Base-by-base conservation (phyloP, 1,140 invertebrate species). In the Antheraea pernyi region DNA sequence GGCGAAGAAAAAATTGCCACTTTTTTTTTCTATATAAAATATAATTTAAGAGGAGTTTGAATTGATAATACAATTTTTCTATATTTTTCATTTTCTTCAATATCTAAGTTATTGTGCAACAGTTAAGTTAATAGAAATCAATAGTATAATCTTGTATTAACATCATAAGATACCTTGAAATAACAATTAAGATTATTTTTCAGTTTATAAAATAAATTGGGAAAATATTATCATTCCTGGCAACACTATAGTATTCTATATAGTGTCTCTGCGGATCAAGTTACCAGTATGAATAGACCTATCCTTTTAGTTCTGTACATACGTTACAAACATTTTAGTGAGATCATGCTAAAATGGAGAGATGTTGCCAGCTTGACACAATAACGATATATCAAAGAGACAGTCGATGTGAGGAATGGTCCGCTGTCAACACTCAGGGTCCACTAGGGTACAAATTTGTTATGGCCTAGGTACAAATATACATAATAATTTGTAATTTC, bases 301-400 rank as follows among this genome's bases (percentile, higher is more conserved):
- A 53, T 53, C 46, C 46, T 53, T 53, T 53, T 53, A 53, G 46
- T n/a, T n/a, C 11, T 53, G 46, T 53, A 13, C 46, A 53, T 53
- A 16, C 11, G 46, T 16, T 16, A 16, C 16, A 53, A 53, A 53
- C 46, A n/a, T n/a, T 53, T 53, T 53, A 53, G 11, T 53, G 7
- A 11, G 46, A 16, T n/a, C 46, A 53, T 13, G 46, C 13, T 53
- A 53, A 16, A 53, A 53, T n/a, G 46, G 46, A 16, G 46, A 13
- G 9, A 53, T 53, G 46, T 53, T 53, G 9, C 46, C 46, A 53
- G 46, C 46, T 0, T 53, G 46, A 53, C 46, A 53, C 46, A 53
- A 53, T 53, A 53, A 53, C 46, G 46, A 53, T 53, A 53, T 53
- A 53, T 53, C 46, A 53, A 53, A 53, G 46, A 53, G 46, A 53